phyloP scores from a whole-genome alignment of 92 coral and sea anemone species.

The Palythoa grandis region DNA sequence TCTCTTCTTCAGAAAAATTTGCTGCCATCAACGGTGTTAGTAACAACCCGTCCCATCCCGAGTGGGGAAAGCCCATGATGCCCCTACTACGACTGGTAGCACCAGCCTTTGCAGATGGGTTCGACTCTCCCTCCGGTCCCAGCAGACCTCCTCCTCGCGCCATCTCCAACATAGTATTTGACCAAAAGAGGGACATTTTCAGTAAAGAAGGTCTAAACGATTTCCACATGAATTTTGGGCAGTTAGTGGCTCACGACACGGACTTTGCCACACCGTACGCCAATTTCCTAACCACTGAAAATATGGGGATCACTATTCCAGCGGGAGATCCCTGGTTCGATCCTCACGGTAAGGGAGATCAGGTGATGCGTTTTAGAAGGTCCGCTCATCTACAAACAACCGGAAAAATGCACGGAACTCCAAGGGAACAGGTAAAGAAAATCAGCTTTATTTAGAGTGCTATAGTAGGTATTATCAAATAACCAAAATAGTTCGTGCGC shows the following conservation, averaged over 20 bases:
- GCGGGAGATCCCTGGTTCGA: slow-evolving; percentile 98
- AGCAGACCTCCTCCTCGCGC: slow-evolving; percentile 85
- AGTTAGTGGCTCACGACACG: slow-evolving; percentile 94
- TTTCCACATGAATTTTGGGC: slow-evolving; percentile 96
- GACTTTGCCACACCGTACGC: slow-evolving; percentile 99
- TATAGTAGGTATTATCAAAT: too few species aligned
- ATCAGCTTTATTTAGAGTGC: not conserved
- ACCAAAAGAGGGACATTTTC: slow-evolving; percentile 78
- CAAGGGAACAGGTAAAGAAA: slow-evolving; percentile 88
- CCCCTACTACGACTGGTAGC: slow-evolving; percentile 78
- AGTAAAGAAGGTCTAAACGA: slow-evolving; percentile 86
- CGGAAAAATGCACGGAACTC: slow-evolving; percentile 85
- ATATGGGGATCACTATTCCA: slow-evolving; percentile 91
- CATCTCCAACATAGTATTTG: slow-evolving; percentile 88
- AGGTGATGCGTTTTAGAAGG: slow-evolving; percentile 95
- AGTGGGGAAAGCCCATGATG: slow-evolving; percentile 91
- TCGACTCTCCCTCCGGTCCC: slow-evolving; percentile 89
- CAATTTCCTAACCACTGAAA: slow-evolving; percentile 90
- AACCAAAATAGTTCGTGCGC: too few species aligned
- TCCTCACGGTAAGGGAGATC: slow-evolving; percentile 87
- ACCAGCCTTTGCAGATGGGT: slow-evolving; percentile 84
- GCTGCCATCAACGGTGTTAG: slow-evolving; percentile 81
- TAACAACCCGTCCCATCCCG: slow-evolving; percentile 83
- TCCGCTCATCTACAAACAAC: slow-evolving; percentile 94
- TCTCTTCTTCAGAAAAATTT: slow-evolving; percentile 59